These are phyloP conservation scores for Temnothorax longispinosus DNA, from an alignment of 1,140 invertebrate genomes.

Conservation along the genomic window DNA sequence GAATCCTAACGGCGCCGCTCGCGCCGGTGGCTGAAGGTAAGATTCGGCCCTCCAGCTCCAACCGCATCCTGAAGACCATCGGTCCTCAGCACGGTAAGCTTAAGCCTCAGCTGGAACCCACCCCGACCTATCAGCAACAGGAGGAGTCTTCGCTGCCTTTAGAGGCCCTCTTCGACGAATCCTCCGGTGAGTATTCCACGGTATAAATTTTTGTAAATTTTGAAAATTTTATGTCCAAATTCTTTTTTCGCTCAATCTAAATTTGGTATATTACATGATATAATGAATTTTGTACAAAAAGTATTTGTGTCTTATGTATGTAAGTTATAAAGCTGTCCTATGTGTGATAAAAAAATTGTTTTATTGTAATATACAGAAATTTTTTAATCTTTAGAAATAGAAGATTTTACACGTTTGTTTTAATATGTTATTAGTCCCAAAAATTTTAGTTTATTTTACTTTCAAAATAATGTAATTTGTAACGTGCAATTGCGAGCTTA, in stretches of 20 bases:
- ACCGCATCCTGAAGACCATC: slow-evolving; percentile 91
- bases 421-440: background rate
- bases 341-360: background rate
- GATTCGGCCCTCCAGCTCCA: slow-evolving; percentile 88
- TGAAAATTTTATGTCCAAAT: background rate
- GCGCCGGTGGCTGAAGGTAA: slow-evolving; percentile 80
- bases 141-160: slow-evolving; percentile 86
- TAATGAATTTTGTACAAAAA: background rate
- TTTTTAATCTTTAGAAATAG: background rate
- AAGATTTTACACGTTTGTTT: background rate
- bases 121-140: slow-evolving; percentile 85
- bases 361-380: background rate
- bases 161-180: slow-evolving; percentile 84
- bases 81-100: slow-evolving; percentile 87
- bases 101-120: slow-evolving; percentile 87
- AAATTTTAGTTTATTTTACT: background rate
- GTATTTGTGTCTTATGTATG: background rate
- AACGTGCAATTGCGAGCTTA: background rate
- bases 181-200: slow-evolving; percentile 64
- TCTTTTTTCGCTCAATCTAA: background rate
- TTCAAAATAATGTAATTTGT: background rate
- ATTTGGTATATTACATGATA: background rate
- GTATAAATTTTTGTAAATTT: background rate
- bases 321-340: too few species aligned
- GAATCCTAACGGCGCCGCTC: slow-evolving; percentile 80